phyloP scores from a whole-genome alignment of 2,797 vertebrate genomes.

The Nannoperca obscura region DNA sequence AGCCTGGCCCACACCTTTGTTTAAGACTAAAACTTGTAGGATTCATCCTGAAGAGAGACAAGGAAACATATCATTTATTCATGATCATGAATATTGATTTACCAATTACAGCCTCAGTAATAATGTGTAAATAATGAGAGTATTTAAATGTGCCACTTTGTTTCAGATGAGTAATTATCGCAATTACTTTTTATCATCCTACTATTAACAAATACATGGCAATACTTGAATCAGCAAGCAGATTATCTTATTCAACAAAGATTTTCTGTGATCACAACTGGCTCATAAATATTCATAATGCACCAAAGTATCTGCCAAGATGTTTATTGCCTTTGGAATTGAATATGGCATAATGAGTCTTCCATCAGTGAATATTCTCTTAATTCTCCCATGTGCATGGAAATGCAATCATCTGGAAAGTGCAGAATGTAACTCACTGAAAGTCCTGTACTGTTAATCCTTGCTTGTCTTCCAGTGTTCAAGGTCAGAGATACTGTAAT shows the following conservation, averaged over 20 bases:
- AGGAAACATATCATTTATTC: constrained; percentile 68
- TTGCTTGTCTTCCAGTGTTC: constrained; percentile 48
- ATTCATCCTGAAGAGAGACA: constrained; percentile 46
- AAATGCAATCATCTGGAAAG: constrained; percentile 58
- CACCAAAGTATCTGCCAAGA: constrained; percentile 65
- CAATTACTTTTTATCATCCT: constrained; percentile 72
- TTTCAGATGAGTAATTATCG: constrained; percentile 73
- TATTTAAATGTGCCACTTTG: constrained; percentile 71
- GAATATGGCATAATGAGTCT: constrained; percentile 74
- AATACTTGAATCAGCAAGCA: constrained; percentile 73
- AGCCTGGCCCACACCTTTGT: constrained; percentile 14
- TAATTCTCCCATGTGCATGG: constrained; percentile 55
- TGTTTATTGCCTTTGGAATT: constrained; percentile 75
- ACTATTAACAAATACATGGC: constrained; percentile 64
- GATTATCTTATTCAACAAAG: constrained; percentile 76
- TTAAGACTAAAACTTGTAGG: constrained; percentile 48
- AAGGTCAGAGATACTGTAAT: constrained; percentile 68
- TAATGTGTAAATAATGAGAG: constrained; percentile 73
- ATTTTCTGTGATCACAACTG: constrained; percentile 75
- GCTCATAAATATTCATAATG: constrained; percentile 78
- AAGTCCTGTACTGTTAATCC: constrained; percentile 55
- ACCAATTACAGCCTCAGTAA: constrained; percentile 56
- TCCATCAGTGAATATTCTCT: constrained; percentile 62
- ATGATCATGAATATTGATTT: constrained; percentile 78
- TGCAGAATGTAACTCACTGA: constrained; percentile 56